These are phyloP conservation scores for Eulemur coronatus DNA, from an alignment of 2,797 vertebrate species.

Conservation along the genomic window DNA sequence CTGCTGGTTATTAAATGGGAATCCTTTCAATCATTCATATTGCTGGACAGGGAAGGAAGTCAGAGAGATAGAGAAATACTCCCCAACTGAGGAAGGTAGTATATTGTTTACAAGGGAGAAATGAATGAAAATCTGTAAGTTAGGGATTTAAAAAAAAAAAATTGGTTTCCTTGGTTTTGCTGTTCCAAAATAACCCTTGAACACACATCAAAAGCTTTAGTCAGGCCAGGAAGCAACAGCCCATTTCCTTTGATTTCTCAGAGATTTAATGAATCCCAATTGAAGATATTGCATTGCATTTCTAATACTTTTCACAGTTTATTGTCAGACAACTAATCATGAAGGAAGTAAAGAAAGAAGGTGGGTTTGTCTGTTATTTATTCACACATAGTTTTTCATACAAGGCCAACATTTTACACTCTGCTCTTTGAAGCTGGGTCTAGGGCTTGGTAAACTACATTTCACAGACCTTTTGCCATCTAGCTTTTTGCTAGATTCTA, in stretches of 20 bases:
- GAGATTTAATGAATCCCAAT: background rate
- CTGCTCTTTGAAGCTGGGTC: background rate
- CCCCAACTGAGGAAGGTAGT: background rate
- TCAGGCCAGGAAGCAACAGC: background rate
- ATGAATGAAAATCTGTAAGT: background rate
- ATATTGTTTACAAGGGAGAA: background rate
- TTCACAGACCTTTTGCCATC: background rate
- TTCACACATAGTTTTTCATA: background rate
- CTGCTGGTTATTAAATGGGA: constrained; percentile 41
- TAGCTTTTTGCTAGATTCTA: background rate
- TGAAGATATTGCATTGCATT: background rate
- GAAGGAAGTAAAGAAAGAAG: background rate
- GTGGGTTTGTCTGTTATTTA: background rate
- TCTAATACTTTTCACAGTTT: background rate
- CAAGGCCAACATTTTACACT: background rate
- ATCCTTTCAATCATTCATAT: background rate
- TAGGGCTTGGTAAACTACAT: background rate
- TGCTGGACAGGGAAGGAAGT: background rate
- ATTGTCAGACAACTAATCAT: background rate
- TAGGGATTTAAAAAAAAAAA: background rate
- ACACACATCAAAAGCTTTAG: background rate
- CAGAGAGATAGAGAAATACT: background rate
- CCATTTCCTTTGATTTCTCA: background rate
- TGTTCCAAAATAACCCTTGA: constrained; percentile 3
- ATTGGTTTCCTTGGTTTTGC: background rate